Evolutionary conservation across 2,797 vertebrate species (phyloP).

Genomic region (Cichlasoma orientale): DNA sequence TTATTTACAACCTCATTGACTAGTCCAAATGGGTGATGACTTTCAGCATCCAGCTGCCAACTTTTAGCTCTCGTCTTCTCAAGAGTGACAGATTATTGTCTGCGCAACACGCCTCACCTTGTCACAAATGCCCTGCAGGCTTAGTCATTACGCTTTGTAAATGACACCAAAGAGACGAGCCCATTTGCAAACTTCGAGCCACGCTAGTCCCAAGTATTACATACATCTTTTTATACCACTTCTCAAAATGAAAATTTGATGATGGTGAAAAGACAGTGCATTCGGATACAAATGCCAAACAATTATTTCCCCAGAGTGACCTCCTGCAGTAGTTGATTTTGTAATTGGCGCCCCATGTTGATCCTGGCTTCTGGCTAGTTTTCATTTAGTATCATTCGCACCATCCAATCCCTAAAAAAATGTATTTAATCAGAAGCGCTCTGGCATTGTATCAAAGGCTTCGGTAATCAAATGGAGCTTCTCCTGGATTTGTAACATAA

Average conservation of each 20-base stretch:
- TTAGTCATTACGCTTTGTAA: constrained; percentile 6
- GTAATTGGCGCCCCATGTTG: constrained; percentile 50
- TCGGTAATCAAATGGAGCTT: background rate
- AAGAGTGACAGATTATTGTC: constrained; percentile 23
- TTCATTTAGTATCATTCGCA: constrained; percentile 33
- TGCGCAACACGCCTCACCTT: background rate
- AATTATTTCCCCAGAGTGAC: constrained; percentile 34
- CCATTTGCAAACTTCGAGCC: constrained; percentile 10
- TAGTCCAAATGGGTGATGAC: background rate
- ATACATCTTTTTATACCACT: background rate
- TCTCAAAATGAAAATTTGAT: constrained; percentile 1
- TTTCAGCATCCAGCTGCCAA: background rate
- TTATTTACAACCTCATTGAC: background rate
- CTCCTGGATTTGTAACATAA: constrained; percentile 20
- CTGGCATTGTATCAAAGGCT: constrained; percentile 24
- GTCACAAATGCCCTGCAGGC: constrained; percentile 13
- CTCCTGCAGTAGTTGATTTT: constrained; percentile 51
- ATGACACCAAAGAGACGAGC: background rate
- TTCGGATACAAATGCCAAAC: constrained; percentile 36
- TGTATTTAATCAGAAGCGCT: constrained; percentile 37
- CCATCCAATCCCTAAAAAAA: constrained; percentile 31
- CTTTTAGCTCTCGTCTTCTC: constrained; percentile 10
- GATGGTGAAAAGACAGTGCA: constrained; percentile 1
- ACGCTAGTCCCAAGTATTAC: background rate
- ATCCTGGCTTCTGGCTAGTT: constrained; percentile 46